These are phyloP conservation scores for Prietella phreatophila DNA, from an alignment of 2,113 vertebrate species.

Conservation along the genomic window DNA sequence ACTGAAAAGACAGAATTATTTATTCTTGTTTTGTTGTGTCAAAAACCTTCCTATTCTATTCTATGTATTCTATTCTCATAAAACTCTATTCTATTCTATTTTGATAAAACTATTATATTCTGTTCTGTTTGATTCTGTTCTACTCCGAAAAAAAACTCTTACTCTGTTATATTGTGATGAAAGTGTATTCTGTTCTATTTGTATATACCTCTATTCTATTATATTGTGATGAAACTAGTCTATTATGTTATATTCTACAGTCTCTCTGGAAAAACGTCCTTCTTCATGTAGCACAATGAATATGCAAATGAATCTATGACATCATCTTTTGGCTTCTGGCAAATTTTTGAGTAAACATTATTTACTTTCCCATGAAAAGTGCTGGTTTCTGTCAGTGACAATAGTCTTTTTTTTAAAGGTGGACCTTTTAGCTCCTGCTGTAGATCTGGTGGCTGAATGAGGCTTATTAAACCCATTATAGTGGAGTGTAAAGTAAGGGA, in stretches of 20 bases:
- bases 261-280: background rate
- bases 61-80: background rate
- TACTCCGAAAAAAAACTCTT: background rate
- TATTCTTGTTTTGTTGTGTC: background rate
- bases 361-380: background rate
- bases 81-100: background rate
- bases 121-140: background rate
- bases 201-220: background rate
- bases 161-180: background rate
- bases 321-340: background rate
- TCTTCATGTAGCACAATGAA: background rate
- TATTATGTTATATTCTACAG: background rate
- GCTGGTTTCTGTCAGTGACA: background rate
- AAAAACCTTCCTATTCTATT: background rate
- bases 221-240: background rate
- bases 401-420: background rate
- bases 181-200: background rate
- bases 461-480: slow-evolving; percentile 62
- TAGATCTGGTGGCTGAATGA: slow-evolving; percentile 31
- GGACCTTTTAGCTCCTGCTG: background rate
- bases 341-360: background rate
- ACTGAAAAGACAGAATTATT: background rate
- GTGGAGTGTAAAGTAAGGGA: slow-evolving; percentile 48
- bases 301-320: background rate
- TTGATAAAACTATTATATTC: background rate